These are phyloP conservation scores for Amia ocellicauda DNA, from an alignment of 2,113 vertebrate genomes.

Conservation along the genomic window DNA sequence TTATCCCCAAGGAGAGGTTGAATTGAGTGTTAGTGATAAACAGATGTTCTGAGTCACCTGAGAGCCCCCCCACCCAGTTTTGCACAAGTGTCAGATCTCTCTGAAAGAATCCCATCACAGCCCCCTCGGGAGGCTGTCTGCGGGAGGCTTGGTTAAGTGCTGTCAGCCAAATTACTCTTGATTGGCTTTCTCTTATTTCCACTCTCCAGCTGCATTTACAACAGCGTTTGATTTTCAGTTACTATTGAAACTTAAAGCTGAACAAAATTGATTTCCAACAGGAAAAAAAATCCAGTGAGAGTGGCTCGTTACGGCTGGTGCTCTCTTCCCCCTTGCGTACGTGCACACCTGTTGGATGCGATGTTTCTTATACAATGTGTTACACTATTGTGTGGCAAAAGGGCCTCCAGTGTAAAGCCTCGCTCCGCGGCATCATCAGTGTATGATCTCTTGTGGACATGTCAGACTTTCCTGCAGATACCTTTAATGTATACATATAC, in stretches of 20 bases:
- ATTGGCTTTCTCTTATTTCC: constrained; percentile 62
- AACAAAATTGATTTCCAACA: constrained; percentile 34
- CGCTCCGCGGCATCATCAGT: no score
- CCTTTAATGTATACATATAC: no score
- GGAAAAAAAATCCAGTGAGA: no score
- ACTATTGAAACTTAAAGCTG: constrained; percentile 50
- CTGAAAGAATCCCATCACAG: constrained; percentile 26
- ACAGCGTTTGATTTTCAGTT: constrained; percentile 58
- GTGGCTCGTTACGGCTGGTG: no score
- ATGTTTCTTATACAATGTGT: no score
- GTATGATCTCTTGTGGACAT: no score
- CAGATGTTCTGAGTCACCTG: constrained; percentile 4
- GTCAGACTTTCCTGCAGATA: no score
- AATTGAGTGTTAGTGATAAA: not conserved
- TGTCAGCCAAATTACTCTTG: constrained; percentile 58
- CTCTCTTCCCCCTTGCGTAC: no score
- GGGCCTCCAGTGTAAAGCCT: no score
- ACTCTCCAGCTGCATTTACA: constrained; percentile 50
- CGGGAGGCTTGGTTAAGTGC: constrained; percentile 56
- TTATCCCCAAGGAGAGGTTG: not conserved
- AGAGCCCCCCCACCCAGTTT: not conserved
- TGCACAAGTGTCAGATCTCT: not conserved
- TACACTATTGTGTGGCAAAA: no score
- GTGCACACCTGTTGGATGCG: no score
- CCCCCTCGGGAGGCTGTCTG: constrained; percentile 49